Conservation (phyloP, 2,113 vertebrate species). For the Mustelus asterias region DNA sequence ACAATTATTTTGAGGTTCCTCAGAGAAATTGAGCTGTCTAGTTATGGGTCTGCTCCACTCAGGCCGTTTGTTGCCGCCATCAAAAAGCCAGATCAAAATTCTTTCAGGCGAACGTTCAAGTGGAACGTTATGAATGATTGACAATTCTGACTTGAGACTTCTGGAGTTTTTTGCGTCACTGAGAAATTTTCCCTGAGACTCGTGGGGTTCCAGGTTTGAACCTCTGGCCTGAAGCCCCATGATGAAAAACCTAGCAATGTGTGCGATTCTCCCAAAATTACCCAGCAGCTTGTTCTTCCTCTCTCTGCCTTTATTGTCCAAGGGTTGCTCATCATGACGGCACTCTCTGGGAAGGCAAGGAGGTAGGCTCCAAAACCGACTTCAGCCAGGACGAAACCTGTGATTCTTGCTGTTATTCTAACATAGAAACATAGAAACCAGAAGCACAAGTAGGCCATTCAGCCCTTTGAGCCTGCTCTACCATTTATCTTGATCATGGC, state of each 20-base stretch:
- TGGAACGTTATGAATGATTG: background rate
- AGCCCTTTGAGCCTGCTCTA: too few relatives aligned
- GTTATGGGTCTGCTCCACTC: background rate
- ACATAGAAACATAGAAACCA: too few relatives aligned
- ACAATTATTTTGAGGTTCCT: background rate
- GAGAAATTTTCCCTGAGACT: background rate
- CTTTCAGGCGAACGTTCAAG: background rate
- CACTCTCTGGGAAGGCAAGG: background rate
- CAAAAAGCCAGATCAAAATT: background rate
- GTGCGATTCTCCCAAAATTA: background rate
- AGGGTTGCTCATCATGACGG: too few relatives aligned
- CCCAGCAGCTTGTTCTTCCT: background rate
- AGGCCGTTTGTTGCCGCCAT: background rate
- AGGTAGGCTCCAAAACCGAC: background rate
- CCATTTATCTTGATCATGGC: too few relatives aligned
- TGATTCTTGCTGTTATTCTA: background rate
- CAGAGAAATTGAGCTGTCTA: background rate
- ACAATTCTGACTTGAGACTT: background rate
- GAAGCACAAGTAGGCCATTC: too few relatives aligned
- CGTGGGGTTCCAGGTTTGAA: background rate
- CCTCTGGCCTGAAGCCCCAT: background rate
- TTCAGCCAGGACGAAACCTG: background rate
- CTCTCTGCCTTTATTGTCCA: too few relatives aligned
- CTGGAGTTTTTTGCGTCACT: background rate
- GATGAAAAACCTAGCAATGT: background rate